Percentiles rank a stretch among this genome's conserved stretches.
Evolutionary conservation across 2,113 vertebrate species (phyloP).

Genomic region (Monopterus albus): DNA sequence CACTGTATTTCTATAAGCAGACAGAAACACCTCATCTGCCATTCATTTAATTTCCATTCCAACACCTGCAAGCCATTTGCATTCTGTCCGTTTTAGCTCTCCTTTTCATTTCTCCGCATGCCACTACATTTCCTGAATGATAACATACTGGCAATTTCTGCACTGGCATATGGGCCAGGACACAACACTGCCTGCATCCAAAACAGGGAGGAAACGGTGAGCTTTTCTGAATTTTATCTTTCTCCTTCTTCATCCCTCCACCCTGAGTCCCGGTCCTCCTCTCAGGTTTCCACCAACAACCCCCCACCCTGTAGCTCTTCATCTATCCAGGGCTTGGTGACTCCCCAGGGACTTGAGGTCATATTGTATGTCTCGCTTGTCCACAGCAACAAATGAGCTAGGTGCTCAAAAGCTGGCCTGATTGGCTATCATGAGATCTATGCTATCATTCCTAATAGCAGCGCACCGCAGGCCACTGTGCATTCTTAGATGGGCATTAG

Average conservation of each 20-base stretch:
- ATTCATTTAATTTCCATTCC: conserved; percentile 69
- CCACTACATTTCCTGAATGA: conserved; percentile 73
- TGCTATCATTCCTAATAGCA: conserved; percentile 22
- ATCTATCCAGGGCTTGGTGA: conserved; percentile 44
- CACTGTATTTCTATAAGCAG: conserved; percentile 61
- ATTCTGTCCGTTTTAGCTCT: conserved; percentile 68
- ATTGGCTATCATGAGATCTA: conserved; percentile 45
- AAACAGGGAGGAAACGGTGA: conserved; percentile 32
- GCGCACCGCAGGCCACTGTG: neutral
- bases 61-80: conserved; percentile 73
- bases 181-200: conserved; percentile 56
- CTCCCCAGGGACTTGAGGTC: conserved; percentile 53
- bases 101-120: conserved; percentile 64
- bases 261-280: conserved; percentile 28
- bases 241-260: conserved; percentile 11
- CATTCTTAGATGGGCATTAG: conserved; percentile 11
- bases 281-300: conserved; percentile 55
- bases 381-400: conserved; percentile 71
- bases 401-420: conserved; percentile 30
- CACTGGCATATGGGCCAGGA: conserved; percentile 36
- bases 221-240: conserved; percentile 30
- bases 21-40: conserved; percentile 72
- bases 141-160: conserved; percentile 62
- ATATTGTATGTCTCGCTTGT: conserved; percentile 66
- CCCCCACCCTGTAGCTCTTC: conserved; percentile 18